Percentiles rank a stretch among this genome's conserved stretches.
Evolutionary conservation across 2,888 invertebrate species (phyloP).

Genomic region (Andrena bicolor): DNA sequence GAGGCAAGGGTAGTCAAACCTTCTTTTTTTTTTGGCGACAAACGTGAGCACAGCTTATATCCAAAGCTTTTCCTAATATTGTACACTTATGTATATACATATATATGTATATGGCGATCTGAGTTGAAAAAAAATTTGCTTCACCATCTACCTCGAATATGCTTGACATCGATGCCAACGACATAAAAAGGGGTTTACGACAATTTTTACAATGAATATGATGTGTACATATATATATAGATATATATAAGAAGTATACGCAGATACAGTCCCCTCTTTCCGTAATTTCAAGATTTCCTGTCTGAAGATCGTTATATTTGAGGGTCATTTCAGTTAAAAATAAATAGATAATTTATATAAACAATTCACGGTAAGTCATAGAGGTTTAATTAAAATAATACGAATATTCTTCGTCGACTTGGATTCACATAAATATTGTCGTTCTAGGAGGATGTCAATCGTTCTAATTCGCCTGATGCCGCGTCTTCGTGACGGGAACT

Average conservation of each 20-base stretch:
- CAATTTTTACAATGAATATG: constrained; percentile 65
- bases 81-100: constrained; percentile 20
- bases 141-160: constrained; percentile 40
- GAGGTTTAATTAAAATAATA: constrained; percentile 39
- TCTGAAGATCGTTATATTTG: constrained; percentile 14
- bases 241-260: constrained; percentile 40
- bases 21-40: constrained; percentile 5
- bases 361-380: constrained; percentile 24
- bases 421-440: constrained; percentile 30
- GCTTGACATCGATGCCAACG: constrained; percentile 52
- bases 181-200: constrained; percentile 66
- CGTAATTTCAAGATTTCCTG: constrained; percentile 38
- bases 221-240: constrained; percentile 27
- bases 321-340: constrained; percentile 18
- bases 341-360: constrained; percentile 37
- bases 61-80: constrained; percentile 31
- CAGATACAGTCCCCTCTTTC: constrained; percentile 28
- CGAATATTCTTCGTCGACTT: constrained; percentile 19
- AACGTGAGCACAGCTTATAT: constrained; percentile 29
- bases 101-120: constrained; percentile 2
- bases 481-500: constrained; percentile 21
- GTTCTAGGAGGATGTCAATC: constrained; percentile 17
- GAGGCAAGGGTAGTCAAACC: constrained; percentile 28
- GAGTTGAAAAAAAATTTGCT: constrained; percentile 12
- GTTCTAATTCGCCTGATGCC: constrained; percentile 10